These are phyloP conservation scores for Volucella inflata DNA, from an alignment of 2,888 invertebrate genomes.

Conservation along the genomic window DNA sequence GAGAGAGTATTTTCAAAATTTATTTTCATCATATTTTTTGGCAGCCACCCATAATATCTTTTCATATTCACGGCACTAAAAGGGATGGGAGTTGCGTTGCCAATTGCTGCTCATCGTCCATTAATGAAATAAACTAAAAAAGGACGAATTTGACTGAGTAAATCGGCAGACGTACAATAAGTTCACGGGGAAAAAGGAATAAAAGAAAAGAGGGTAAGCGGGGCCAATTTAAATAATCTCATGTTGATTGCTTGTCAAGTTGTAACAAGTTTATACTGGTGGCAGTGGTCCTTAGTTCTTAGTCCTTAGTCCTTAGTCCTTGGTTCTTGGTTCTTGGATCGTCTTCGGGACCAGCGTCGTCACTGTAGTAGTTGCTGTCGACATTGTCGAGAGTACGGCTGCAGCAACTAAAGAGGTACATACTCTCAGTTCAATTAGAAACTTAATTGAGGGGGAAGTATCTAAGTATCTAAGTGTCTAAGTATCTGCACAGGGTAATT, in stretches of 20 bases:
- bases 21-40: conserved; percentile 62
- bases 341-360: neutral
- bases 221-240: conserved; percentile 70
- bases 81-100: conserved; percentile 2
- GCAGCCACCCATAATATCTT: conserved; percentile 36
- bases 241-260: conserved; percentile 73
- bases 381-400: neutral
- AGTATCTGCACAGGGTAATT: conserved; percentile 26
- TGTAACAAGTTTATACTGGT: conserved; percentile 50
- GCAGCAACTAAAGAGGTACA: neutral
- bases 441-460: conserved; percentile 47
- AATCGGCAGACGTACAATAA: conserved; percentile 19
- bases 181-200: conserved; percentile 27
- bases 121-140: conserved; percentile 66
- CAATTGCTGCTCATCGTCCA: conserved; percentile 43
- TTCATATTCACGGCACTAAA: neutral
- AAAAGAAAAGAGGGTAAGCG: conserved; percentile 41
- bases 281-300: neutral
- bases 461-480: neutral
- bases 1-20: conserved; percentile 44
- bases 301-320: too few relatives aligned
- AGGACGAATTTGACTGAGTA: conserved; percentile 36
- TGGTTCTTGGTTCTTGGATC: too few relatives aligned
- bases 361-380: neutral
- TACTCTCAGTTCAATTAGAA: conserved; percentile 45